Base-by-base conservation (phyloP, 1,140 invertebrate genomes). In the Drosophila melanogaster region DNA sequence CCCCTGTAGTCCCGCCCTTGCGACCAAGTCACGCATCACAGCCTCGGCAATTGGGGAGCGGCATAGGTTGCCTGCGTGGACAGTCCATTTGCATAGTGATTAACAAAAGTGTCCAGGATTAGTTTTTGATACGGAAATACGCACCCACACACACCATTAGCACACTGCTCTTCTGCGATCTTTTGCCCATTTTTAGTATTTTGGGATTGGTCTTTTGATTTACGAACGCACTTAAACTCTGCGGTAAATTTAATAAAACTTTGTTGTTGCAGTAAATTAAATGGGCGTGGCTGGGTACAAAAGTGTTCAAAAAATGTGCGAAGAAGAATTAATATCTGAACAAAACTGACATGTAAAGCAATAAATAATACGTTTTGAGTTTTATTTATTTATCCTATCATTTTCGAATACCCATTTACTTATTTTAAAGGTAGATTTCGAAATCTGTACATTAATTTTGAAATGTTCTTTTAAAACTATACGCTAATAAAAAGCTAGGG, bases 21-120 rank as follows among this genome's bases (percentile, higher is more conserved):
- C 93, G 91, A 98, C 98, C 62, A 93, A 90, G 77, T 96, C 93
- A 81, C 94, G 94, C 92, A 98, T 98, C 1, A 98, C 96, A 11
- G 97, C 97, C 93, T 98, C 97, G 22, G 97, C 97, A 71, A 98
- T 98, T 15, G 97, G 97, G 22, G 97, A 98, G 35, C 98, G 94
- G 91, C 97, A 98, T 74, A 98, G 98, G 79, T 98, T 98, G 10
- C 97, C 97, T 94, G 66, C 86, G 44, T 17, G 40, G 30, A 59
- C 14, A 38, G 55, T 37, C 14, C 37, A 57, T 50, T 77, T 55
- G 35, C 65, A 56, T 70, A 53, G 37, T 62, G 64, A 53, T 58
- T 43, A 55, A 44, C 64, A 10, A 41, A 50, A 26, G 56, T 12
- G 22, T 11, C 4, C 61, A 54, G 57, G 41, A 61, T 51, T 40